A percentile compares a stretch with the other conserved stretches of the same genome.
These are phyloP conservation scores for Chascanopsetta lugubris DNA, from an alignment of 2,113 vertebrate species.

Conservation along the genomic window DNA sequence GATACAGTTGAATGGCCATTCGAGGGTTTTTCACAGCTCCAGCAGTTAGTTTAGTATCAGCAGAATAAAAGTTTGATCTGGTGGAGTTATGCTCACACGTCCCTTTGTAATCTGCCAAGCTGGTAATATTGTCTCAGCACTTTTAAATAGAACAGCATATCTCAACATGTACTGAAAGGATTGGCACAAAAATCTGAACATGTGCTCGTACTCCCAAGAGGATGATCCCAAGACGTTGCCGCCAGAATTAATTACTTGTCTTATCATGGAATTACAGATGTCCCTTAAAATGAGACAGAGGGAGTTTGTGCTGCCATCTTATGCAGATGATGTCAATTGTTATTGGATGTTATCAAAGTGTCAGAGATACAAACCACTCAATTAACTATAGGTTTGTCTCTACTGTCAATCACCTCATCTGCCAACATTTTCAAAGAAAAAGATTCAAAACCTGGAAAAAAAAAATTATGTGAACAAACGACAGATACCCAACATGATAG, in stretches of 20 bases:
- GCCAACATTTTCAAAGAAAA: no score
- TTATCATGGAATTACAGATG: no score
- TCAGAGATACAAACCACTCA: no score
- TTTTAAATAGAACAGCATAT: neutral
- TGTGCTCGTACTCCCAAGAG: neutral
- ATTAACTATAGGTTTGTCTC: no score
- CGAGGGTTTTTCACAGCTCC: conserved; percentile 5
- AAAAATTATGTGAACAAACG: neutral
- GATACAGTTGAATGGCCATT: conserved; percentile 7
- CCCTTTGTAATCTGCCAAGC: neutral
- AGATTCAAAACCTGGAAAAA: neutral
- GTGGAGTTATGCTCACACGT: neutral
- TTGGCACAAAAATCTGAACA: neutral
- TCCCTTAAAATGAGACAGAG: no score
- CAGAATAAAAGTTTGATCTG: conserved; percentile 9
- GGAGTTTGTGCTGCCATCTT: no score
- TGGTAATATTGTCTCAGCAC: neutral
- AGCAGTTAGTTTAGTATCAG: conserved; percentile 1
- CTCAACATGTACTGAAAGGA: neutral
- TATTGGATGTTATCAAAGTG: no score
- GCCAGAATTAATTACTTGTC: neutral
- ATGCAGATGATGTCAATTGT: no score
- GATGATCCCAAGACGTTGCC: neutral
- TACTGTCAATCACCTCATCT: no score
- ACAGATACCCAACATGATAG: neutral